Conservation (phyloP, 2,888 invertebrate genomes). For the Erebia epiphron region DNA sequence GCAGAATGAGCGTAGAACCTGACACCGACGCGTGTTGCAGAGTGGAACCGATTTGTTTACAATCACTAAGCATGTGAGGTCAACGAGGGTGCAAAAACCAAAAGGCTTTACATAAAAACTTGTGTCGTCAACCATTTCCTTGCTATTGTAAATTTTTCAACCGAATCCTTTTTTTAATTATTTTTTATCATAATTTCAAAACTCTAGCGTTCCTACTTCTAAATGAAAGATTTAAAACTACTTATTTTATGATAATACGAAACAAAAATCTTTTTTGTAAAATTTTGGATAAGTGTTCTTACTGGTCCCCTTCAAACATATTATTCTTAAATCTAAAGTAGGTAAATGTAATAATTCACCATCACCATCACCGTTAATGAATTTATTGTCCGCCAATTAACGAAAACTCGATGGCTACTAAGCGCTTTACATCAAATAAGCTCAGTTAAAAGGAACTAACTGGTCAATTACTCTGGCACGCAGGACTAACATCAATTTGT, state of each 20-base stretch:
- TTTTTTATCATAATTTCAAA: not conserved
- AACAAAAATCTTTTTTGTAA: too few relatives aligned
- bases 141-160: not conserved
- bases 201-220: too few relatives aligned
- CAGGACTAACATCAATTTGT: conserved; percentile 54
- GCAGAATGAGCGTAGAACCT: conserved; percentile 29
- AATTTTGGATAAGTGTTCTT: too few relatives aligned
- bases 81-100: conserved; percentile 12
- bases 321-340: not conserved
- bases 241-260: too few relatives aligned
- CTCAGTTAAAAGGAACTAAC: conserved; percentile 22
- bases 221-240: too few relatives aligned
- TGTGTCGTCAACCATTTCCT: not conserved
- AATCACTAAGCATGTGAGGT: conserved; percentile 12
- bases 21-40: conserved; percentile 29
- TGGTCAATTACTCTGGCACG: conserved; percentile 30
- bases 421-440: conserved; percentile 11
- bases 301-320: not conserved
- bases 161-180: not conserved
- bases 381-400: conserved; percentile 7
- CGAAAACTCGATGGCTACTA: not conserved
- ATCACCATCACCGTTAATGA: not conserved
- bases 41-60: conserved; percentile 29
- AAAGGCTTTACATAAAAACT: not conserved
- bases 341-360: too few relatives aligned